Conservation (phyloP, 2,113 vertebrate genomes). For the Notarius quadriscutis region DNA sequence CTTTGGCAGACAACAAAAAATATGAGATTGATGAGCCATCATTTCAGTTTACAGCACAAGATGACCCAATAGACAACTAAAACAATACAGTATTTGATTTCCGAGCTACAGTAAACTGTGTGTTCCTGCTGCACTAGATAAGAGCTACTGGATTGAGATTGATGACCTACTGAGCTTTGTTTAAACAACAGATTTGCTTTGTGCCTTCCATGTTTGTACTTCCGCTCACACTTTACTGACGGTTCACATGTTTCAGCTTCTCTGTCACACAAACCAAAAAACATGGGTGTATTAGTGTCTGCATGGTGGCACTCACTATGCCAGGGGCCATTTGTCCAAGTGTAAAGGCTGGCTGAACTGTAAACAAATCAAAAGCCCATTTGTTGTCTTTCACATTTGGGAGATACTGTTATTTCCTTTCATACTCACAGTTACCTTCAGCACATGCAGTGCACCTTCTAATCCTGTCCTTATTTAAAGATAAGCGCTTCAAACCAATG, state of each 20-base stretch:
- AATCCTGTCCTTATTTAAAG: slow-evolving; percentile 16
- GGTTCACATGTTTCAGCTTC: slow-evolving; percentile 26
- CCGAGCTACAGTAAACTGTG: background rate
- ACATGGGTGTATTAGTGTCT: slow-evolving; percentile 4
- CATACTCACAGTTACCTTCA: slow-evolving; percentile 15
- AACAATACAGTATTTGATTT: background rate
- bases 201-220: background rate
- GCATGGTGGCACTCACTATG: slow-evolving; percentile 1
- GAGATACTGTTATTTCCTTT: slow-evolving; percentile 40
- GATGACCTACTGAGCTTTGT: background rate
- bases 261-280: background rate
- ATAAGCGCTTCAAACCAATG: background rate
- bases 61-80: background rate
- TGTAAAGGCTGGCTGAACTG: slow-evolving; percentile 38
- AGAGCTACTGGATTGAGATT: background rate
- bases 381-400: slow-evolving; percentile 12
- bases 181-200: background rate
- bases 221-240: slow-evolving; percentile 16
- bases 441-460: background rate
- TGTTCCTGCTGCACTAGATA: background rate
- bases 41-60: background rate
- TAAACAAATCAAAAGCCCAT: slow-evolving; percentile 38
- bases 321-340: slow-evolving; percentile 25
- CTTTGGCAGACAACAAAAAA: background rate
- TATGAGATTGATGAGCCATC: too few species aligned